Evolutionary conservation across 2,888 invertebrate genomes (phyloP).

Genomic region (Yponomeuta plumbellus): DNA sequence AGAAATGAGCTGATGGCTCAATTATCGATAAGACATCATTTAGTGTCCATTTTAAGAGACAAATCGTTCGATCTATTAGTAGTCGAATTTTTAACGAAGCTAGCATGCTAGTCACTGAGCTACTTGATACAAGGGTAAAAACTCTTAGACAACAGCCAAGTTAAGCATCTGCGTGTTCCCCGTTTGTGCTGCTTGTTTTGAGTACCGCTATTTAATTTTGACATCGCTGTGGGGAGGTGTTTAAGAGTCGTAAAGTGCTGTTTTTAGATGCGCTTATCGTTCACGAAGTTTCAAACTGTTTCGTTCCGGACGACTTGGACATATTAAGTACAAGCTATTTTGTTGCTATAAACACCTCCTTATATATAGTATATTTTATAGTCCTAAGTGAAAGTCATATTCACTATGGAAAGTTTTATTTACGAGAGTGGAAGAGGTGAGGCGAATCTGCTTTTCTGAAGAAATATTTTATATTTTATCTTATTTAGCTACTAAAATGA

Average conservation of each 20-base stretch:
- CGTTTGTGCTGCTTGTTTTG: background rate
- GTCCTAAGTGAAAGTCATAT: background rate
- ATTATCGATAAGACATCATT: too few species aligned
- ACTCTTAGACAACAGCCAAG: background rate
- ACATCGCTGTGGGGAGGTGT: background rate
- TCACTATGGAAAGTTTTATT: too few species aligned
- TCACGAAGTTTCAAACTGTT: background rate
- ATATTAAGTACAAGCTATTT: background rate
- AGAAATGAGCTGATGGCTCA: too few species aligned
- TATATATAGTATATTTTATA: background rate
- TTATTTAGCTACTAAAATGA: too few species aligned
- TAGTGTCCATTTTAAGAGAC: too few species aligned
- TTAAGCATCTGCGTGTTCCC: background rate
- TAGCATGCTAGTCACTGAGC: too few species aligned
- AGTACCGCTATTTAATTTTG: background rate
- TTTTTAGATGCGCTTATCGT: background rate
- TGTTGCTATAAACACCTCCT: background rate
- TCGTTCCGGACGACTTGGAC: background rate
- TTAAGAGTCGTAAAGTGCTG: background rate
- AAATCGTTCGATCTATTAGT: too few species aligned
- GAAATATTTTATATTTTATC: too few species aligned
- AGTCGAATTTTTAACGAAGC: too few species aligned
- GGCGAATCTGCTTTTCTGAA: too few species aligned
- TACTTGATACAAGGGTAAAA: too few species aligned
- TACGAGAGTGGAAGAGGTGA: too few species aligned